Base-by-base conservation (phyloP, 2,797 vertebrate genomes). In the Sus cebifrons region DNA sequence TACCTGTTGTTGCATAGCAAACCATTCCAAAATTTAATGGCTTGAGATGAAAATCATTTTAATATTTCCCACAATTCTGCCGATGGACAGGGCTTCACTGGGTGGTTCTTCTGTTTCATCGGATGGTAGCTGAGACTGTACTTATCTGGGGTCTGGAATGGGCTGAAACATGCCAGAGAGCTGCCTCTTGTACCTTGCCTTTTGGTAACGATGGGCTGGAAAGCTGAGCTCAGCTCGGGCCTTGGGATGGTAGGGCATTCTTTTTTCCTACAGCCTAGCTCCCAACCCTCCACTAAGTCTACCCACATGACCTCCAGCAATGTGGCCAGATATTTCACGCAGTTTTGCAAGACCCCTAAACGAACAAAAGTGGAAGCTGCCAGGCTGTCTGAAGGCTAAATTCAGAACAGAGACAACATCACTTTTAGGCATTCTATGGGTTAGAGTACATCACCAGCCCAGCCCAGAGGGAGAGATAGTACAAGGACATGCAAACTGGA, bases 151-250 rank as follows among this genome's bases (percentile, higher is more conserved):
- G 18, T 4, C 49, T 86, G 17, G 20, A 82, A 27, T 13, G 17
- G 52, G 29, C n/a, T 94, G 60, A 27, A 91, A 95, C 54, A 40
- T 91, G 54, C 44, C 75, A 82, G 44, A 70, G 23, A 52, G 54
- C n/a, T 77, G 25, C 11, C 8, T 83, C 54, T 93, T 9, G 4
- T 49, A 32, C 54, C 52, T 54, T 81, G 49, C 60, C 54, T 77
- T 74, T 75, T 27, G 2, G 23, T 74, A 16, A 32, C 7, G 2
- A 44, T 23, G 9, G 32, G 29, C 20, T 84, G 32, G 62, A 75
- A 94, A 70, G 21, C 64, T 83, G 85, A 81, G 60, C 49, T 87
- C 56, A 71, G 14, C 6, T 49, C 13, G 2, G 3, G 4, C 17
- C 21, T 40, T 64, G 16, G 54, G 60, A 52, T 32, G 29, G 16